phyloP scores from a whole-genome alignment of 2,797 vertebrate genomes.

The Momotus momota region DNA sequence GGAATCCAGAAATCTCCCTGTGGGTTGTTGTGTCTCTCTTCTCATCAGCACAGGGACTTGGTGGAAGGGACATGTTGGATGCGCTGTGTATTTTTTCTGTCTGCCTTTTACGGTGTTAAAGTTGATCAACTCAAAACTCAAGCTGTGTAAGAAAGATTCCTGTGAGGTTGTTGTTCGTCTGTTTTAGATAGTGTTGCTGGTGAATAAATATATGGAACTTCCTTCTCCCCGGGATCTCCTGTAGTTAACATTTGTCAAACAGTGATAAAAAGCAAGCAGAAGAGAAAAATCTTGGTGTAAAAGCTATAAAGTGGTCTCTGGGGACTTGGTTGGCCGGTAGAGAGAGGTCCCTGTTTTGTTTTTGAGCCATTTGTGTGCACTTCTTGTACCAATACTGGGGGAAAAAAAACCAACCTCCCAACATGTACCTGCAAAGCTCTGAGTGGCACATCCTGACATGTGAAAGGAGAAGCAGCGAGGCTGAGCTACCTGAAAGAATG shows the following conservation, averaged over 20 bases:
- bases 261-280: background rate
- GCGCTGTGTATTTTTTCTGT: background rate
- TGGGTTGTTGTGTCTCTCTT: background rate
- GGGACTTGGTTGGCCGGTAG: background rate
- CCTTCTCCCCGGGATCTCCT: rapidly evolving
- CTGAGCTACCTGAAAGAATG: conserved; percentile 78
- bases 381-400: background rate
- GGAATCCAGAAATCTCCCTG: background rate
- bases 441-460: conserved; percentile 81
- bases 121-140: background rate
- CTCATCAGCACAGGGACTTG: background rate
- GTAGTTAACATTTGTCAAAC: background rate
- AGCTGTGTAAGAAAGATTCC: background rate
- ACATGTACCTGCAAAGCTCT: conserved; percentile 81
- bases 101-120: background rate
- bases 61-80: background rate
- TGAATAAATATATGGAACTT: background rate
- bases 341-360: background rate
- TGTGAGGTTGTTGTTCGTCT: background rate
- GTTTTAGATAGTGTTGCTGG: background rate
- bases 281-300: background rate
- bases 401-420: background rate
- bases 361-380: background rate
- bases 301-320: background rate
- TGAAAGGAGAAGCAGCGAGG: conserved; percentile 73